Conservation (phyloP, 2,888 invertebrate species). For the Mesorhabditis belari region DNA sequence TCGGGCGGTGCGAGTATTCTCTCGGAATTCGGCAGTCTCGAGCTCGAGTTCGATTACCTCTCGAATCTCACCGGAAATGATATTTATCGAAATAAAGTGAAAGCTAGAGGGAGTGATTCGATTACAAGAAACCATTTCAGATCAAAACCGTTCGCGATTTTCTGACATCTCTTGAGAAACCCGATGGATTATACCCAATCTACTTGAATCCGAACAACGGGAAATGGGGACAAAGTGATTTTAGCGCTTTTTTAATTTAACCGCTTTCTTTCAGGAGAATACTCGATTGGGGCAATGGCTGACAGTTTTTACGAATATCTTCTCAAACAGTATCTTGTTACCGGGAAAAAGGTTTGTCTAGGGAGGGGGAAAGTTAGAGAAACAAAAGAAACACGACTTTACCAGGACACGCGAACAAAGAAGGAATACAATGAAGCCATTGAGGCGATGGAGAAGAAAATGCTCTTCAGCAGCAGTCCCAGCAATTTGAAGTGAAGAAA, state of each 20-base stretch:
- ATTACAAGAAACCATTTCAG: not conserved
- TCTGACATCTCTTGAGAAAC: conserved; percentile 76
- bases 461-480: conserved; percentile 35
- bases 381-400: not conserved
- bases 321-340: conserved; percentile 68
- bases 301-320: conserved; percentile 99
- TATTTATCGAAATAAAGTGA: conserved; percentile 74
- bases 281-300: conserved; percentile 87
- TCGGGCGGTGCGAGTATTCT: conserved; percentile 66
- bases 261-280: conserved; percentile 24
- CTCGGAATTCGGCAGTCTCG: conserved; percentile 91
- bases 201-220: conserved; percentile 91
- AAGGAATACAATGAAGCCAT: conserved; percentile 80
- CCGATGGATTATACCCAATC: conserved; percentile 83
- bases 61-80: conserved; percentile 87
- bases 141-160: conserved; percentile 59
- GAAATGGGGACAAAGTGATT: conserved; percentile 87
- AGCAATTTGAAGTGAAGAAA: conserved; percentile 10
- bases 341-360: conserved; percentile 22
- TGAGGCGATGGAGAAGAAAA: conserved; percentile 55
- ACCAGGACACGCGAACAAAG: conserved; percentile 16
- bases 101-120: not conserved
- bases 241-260: conserved; percentile 5
- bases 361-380: not conserved
- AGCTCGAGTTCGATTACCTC: conserved; percentile 89